Evolutionary conservation across 2,113 vertebrate genomes (phyloP).

Genomic region (Aix galericulata): DNA sequence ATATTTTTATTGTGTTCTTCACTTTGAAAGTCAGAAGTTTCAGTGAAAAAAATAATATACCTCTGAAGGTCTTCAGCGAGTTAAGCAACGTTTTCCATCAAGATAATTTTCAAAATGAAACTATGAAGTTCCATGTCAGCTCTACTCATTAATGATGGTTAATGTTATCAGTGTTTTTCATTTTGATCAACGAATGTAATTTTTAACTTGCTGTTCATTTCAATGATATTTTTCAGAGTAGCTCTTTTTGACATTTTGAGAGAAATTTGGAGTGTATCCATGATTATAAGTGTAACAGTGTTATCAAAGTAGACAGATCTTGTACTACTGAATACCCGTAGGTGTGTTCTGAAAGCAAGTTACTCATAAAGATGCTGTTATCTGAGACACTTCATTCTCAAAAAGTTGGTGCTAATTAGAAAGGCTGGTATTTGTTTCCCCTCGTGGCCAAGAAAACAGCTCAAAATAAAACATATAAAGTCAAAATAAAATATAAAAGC

Average conservation of each 20-base stretch:
- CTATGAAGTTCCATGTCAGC: neutral
- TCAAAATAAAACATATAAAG: conserved; percentile 22
- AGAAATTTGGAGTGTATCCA: conserved; percentile 14
- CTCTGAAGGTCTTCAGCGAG: neutral
- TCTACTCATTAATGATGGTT: neutral
- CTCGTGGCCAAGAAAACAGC: neutral
- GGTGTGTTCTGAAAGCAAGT: conserved; percentile 36
- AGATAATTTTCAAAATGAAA: neutral
- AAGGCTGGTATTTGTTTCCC: conserved; percentile 9
- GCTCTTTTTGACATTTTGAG: conserved; percentile 27
- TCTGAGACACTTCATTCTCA: conserved; percentile 19
- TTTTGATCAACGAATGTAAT: neutral
- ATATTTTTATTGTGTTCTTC: neutral
- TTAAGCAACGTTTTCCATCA: neutral
- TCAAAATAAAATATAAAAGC: neutral
- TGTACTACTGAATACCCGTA: neutral
- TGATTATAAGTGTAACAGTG: neutral
- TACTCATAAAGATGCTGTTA: neutral
- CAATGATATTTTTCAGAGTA: neutral
- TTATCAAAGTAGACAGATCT: conserved; percentile 34
- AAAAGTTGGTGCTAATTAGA: conserved; percentile 1
- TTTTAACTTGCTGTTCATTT: conserved; percentile 10
- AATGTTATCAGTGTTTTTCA: conserved; percentile 22
- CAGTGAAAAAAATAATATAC: neutral
- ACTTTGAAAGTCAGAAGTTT: neutral